Conservation (phyloP, 2,113 vertebrate species). For the Gallinago undulata region DNA sequence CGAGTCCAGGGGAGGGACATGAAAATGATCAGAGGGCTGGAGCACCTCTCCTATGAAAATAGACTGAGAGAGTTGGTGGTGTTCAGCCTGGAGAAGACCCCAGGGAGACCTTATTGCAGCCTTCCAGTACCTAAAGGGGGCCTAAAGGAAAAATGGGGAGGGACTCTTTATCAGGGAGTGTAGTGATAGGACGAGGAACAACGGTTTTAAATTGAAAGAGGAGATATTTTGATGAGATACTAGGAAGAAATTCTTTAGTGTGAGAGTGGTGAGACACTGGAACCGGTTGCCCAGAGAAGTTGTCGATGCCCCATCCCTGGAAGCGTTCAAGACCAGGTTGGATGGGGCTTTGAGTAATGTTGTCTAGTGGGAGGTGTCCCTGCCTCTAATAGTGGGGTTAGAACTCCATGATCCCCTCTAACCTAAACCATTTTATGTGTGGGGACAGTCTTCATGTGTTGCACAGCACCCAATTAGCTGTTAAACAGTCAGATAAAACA, state of each 20-base stretch:
- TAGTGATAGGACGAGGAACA: not conserved
- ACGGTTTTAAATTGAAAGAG: not conserved
- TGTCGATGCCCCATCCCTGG: not conserved
- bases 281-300: not conserved
- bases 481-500: not conserved
- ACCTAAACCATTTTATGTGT: not conserved
- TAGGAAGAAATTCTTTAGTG: not conserved
- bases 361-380: not conserved
- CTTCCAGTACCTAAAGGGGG: not conserved
- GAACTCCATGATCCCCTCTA: not conserved
- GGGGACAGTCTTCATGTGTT: not conserved
- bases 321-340: not conserved
- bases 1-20: not conserved
- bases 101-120: not conserved
- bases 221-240: not conserved
- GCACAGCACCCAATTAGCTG: not conserved
- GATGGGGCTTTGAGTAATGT: not conserved
- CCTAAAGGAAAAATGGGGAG: not conserved
- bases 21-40: not conserved
- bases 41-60: not conserved
- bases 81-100: not conserved
- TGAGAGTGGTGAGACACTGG: not conserved
- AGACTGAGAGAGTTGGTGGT: not conserved
- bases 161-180: not conserved
- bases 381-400: not conserved